Conservation (phyloP, 2,888 invertebrate genomes). For the Cosmia trapezina region DNA sequence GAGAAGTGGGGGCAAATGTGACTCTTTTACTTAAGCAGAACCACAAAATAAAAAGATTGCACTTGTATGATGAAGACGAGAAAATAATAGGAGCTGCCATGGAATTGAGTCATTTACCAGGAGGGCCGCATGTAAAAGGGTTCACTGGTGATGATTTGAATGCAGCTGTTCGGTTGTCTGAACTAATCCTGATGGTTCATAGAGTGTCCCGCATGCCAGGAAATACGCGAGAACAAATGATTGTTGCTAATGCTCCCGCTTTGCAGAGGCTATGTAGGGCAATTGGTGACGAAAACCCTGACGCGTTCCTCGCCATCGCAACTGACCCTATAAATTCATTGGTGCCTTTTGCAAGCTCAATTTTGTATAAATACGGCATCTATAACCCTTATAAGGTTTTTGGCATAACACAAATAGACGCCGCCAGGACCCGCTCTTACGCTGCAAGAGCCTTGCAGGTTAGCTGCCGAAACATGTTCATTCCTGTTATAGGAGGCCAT, state of each 20-base stretch:
- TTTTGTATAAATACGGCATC: conserved; percentile 73
- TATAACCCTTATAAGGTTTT: conserved; percentile 80
- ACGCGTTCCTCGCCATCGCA: conserved; percentile 78
- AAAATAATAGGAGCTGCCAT: conserved; percentile 73
- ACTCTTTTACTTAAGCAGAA: conserved; percentile 78
- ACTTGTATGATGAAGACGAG: conserved; percentile 77
- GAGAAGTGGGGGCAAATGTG: conserved; percentile 77
- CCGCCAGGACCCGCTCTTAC: conserved; percentile 72
- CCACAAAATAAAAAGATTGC: conserved; percentile 71
- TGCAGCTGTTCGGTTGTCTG: conserved; percentile 70
- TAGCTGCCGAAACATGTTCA: conserved; percentile 67
- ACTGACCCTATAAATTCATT: conserved; percentile 81
- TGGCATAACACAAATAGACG: conserved; percentile 80
- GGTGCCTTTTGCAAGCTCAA: conserved; percentile 77
- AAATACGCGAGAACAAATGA: conserved; percentile 73
- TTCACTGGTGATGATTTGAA: conserved; percentile 71
- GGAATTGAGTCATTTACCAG: conserved; percentile 76
- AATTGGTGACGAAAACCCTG: conserved; percentile 74
- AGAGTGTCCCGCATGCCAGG: conserved; percentile 72
- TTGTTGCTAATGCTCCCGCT: conserved; percentile 74
- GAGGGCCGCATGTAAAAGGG: conserved; percentile 70
- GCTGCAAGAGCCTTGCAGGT: conserved; percentile 72
- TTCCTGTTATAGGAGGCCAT: conserved; percentile 83
- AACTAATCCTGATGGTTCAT: conserved; percentile 76
- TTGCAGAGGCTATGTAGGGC: conserved; percentile 75